phyloP scores from a whole-genome alignment of 2,113 vertebrate genomes.

The Aviceda subcristata region DNA sequence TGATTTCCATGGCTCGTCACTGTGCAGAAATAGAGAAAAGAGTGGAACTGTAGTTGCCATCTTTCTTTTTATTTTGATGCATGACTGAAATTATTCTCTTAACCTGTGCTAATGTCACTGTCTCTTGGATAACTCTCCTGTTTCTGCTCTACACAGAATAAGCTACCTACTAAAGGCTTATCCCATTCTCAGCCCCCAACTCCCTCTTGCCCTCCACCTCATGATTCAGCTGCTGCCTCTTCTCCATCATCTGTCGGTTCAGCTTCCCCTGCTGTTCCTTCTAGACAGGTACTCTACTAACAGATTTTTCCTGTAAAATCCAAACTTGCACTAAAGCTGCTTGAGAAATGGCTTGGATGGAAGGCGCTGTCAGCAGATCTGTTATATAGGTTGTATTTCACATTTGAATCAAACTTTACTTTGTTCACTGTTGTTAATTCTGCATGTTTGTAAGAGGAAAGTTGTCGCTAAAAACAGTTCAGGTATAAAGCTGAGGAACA shows the following conservation, averaged over 20 bases:
- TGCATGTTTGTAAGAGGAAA: neutral
- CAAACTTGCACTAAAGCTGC: neutral
- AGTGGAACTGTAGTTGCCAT: neutral
- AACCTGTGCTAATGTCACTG: neutral
- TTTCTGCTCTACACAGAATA: conserved; percentile 79
- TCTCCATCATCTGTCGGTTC: conserved; percentile 70
- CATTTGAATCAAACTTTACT: neutral
- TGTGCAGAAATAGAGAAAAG: neutral
- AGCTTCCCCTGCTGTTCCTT: conserved; percentile 63
- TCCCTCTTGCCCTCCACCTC: conserved; percentile 72
- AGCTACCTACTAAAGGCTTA: conserved; percentile 69
- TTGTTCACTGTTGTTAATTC: neutral
- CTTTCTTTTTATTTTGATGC: neutral
- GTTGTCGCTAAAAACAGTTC: neutral
- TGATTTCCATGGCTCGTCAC: neutral
- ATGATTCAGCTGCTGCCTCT: conserved; percentile 74
- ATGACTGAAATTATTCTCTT: neutral
- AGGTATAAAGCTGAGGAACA: neutral
- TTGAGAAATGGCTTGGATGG: neutral
- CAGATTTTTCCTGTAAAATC: conserved; percentile 16
- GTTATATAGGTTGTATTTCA: neutral
- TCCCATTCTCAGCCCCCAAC: conserved; percentile 65
- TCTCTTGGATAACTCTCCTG: conserved; percentile 49
- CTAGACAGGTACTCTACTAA: conserved; percentile 77
- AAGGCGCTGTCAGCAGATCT: neutral